phyloP scores from a whole-genome alignment of 2,888 invertebrate species.

The Vanessa cardui region DNA sequence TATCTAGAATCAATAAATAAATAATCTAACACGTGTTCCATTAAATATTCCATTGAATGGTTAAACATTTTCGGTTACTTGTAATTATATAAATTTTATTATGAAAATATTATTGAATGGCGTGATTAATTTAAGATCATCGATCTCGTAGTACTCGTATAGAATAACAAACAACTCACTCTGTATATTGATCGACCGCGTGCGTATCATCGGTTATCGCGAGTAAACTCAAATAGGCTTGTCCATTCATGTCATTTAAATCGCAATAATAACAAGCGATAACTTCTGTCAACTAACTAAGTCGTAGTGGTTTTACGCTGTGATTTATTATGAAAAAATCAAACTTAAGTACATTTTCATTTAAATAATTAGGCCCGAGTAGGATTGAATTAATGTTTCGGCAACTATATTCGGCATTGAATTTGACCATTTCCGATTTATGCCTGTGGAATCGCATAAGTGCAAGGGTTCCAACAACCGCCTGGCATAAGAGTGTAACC shows the following conservation, averaged over 20 bases:
- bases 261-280: conserved; percentile 45
- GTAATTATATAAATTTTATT: background rate
- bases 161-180: conserved; percentile 43
- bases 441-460: background rate
- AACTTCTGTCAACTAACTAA: conserved; percentile 40
- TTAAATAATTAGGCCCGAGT: background rate
- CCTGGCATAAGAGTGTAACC: conserved; percentile 17
- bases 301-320: background rate
- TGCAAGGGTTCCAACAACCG: conserved; percentile 10
- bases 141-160: conserved; percentile 36
- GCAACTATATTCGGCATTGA: conserved; percentile 28
- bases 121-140: conserved; percentile 27
- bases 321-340: conserved; percentile 4
- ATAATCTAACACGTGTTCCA: background rate
- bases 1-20: background rate
- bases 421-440: conserved; percentile 14
- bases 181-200: conserved; percentile 45
- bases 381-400: background rate
- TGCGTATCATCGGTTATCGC: conserved; percentile 42
- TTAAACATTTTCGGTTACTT: background rate
- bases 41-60: background rate
- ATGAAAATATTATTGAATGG: conserved; percentile 1
- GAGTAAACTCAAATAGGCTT: conserved; percentile 23
- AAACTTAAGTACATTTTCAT: background rate
- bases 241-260: conserved; percentile 47